Percentiles rank a stretch among this genome's conserved stretches.
Evolutionary conservation across 2,888 invertebrate species (phyloP).

Genomic region (Orthonychiurus folsomi): DNA sequence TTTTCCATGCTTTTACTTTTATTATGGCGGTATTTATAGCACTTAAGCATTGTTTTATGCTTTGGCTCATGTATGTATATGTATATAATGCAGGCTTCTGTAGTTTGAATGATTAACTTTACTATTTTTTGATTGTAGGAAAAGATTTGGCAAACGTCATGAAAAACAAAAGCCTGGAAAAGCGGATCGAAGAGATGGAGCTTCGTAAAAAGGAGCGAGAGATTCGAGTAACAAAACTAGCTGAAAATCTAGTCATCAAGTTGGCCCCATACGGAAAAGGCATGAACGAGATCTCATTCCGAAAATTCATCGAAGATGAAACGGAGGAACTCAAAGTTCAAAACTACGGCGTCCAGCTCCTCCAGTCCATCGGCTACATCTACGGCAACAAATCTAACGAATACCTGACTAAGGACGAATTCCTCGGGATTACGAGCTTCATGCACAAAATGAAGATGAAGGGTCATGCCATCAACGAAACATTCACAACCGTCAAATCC

Average conservation of each 20-base stretch:
- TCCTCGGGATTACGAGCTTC: slow-evolving; percentile 36
- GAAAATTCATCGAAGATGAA: slow-evolving; percentile 30
- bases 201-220: slow-evolving; percentile 36
- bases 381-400: slow-evolving; percentile 38
- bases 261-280: slow-evolving; percentile 28
- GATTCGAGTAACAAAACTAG: slow-evolving; percentile 30
- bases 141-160: too few species aligned
- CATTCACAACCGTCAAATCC: slow-evolving; percentile 34
- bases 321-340: slow-evolving; percentile 40
- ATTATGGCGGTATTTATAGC: too few species aligned
- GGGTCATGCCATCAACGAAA: slow-evolving; percentile 35
- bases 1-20: too few species aligned
- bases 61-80: too few species aligned
- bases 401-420: slow-evolving; percentile 37
- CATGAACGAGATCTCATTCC: slow-evolving; percentile 24
- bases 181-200: slow-evolving; percentile 34
- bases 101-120: too few species aligned
- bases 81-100: too few species aligned
- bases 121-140: too few species aligned
- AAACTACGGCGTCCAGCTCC: slow-evolving; percentile 38
- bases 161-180: slow-evolving; percentile 34
- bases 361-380: slow-evolving; percentile 38
- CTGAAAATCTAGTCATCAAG: slow-evolving; percentile 35
- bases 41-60: too few species aligned
- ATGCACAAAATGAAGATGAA: slow-evolving; percentile 38